Evolutionary conservation across 2,797 vertebrate genomes (phyloP).

Genomic region (Poecilia wingei): DNA sequence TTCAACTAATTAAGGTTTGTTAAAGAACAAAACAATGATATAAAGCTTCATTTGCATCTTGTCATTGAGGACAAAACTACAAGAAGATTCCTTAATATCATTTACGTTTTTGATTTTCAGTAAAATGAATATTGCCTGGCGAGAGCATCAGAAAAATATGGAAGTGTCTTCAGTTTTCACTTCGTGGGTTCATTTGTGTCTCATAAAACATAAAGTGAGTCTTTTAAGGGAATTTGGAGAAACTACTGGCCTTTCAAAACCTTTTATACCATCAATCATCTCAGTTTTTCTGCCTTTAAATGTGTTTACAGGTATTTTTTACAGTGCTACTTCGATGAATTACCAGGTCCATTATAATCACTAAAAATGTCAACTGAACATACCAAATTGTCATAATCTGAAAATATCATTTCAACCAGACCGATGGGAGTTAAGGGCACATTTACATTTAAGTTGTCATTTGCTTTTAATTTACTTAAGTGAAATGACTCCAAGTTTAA

Average conservation of each 20-base stretch:
- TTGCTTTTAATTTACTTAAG: constrained; percentile 40
- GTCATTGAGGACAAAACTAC: neutral
- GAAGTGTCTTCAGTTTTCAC: neutral
- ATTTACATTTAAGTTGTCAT: constrained; percentile 1
- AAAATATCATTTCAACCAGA: neutral
- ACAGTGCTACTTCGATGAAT: neutral
- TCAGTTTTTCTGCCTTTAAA: neutral
- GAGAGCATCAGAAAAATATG: neutral
- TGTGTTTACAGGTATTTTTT: neutral
- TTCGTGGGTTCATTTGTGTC: neutral
- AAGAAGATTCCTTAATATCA: neutral
- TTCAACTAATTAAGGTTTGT: neutral
- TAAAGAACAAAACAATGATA: neutral
- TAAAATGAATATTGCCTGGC: neutral
- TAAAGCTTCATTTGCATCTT: neutral
- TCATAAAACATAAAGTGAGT: neutral
- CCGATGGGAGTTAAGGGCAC: too few species aligned
- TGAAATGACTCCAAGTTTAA: constrained; percentile 32
- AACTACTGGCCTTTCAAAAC: neutral
- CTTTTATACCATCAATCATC: neutral
- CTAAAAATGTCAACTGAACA: neutral
- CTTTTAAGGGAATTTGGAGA: neutral
- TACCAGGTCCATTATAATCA: neutral
- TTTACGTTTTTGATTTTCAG: neutral
- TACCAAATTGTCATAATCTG: neutral